These are phyloP conservation scores for Papilio gigon DNA, from an alignment of 2,888 invertebrate genomes.

Conservation along the genomic window DNA sequence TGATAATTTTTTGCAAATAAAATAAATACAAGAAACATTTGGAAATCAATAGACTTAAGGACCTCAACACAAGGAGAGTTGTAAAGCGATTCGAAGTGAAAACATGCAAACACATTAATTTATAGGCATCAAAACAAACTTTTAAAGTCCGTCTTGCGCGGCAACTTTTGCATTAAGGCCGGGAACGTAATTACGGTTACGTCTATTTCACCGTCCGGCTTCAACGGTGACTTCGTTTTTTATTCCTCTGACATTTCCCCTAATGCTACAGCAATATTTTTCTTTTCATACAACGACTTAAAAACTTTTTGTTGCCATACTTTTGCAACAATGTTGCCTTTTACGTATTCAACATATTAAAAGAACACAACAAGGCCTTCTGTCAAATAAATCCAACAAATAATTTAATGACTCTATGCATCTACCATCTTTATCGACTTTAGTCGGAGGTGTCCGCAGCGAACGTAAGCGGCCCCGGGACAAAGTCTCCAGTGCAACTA, in stretches of 20 bases:
- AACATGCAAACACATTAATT: constrained; percentile 78
- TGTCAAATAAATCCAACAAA: constrained; percentile 80
- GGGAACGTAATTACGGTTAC: constrained; percentile 70
- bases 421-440: constrained; percentile 76
- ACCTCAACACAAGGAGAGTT: constrained; percentile 48
- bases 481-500: constrained; percentile 74
- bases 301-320: constrained; percentile 48
- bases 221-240: constrained; percentile 54
- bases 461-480: constrained; percentile 66
- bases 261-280: constrained; percentile 36
- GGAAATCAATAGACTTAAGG: constrained; percentile 41
- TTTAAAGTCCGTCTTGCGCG: constrained; percentile 64
- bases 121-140: constrained; percentile 75
- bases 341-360: constrained; percentile 72
- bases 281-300: constrained; percentile 37
- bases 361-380: constrained; percentile 62
- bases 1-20: not conserved
- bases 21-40: not conserved
- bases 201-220: constrained; percentile 61
- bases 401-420: constrained; percentile 77
- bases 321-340: constrained; percentile 71
- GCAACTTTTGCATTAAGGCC: constrained; percentile 78
- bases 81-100: constrained; percentile 61
- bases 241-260: constrained; percentile 47
- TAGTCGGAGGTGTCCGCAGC: constrained; percentile 69